These are phyloP conservation scores for Camelus dromedarius DNA, from an alignment of 2,113 vertebrate species.

Conservation along the genomic window DNA sequence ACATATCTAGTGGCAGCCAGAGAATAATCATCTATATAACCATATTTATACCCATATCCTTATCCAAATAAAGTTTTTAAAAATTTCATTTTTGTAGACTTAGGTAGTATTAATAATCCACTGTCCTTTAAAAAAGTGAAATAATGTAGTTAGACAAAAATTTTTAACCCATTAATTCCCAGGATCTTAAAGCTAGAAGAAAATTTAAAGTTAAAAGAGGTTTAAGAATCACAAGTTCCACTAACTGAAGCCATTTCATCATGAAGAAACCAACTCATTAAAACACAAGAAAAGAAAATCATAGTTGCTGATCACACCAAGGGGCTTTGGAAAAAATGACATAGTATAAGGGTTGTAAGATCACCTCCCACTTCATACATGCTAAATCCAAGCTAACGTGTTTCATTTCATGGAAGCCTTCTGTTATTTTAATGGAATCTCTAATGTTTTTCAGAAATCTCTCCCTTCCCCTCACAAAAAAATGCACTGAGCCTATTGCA, in stretches of 20 bases:
- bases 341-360: background rate
- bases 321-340: background rate
- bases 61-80: background rate
- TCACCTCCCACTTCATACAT: background rate
- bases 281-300: background rate
- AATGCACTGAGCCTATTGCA: background rate
- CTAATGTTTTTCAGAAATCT: background rate
- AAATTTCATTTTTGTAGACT: background rate
- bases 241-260: background rate
- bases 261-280: constrained; percentile 16
- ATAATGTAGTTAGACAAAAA: background rate
- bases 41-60: background rate
- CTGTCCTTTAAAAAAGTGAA: background rate
- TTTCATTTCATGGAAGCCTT: background rate
- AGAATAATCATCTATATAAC: background rate
- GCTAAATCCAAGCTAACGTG: background rate
- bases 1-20: background rate
- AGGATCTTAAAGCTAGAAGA: background rate
- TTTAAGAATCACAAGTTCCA: background rate
- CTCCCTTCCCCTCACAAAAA: rapidly evolving
- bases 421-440: background rate
- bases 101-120: background rate
- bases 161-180: background rate
- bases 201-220: constrained; percentile 7
- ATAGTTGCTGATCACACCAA: background rate